These are phyloP conservation scores for Acropternis orthonyx DNA, from an alignment of 2,797 vertebrate genomes.

Conservation along the genomic window DNA sequence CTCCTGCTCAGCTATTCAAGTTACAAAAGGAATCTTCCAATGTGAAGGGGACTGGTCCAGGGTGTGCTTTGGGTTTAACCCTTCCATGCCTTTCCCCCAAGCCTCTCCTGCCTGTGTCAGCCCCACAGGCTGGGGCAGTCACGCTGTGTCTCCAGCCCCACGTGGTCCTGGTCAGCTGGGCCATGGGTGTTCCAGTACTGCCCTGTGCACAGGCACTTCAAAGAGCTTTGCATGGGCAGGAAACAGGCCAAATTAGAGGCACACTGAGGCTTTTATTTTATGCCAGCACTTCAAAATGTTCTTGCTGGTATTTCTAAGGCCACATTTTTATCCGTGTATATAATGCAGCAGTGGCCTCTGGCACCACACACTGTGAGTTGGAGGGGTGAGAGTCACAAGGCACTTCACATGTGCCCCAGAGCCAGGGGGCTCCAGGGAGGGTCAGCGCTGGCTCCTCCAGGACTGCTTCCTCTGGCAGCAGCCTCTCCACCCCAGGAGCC, in stretches of 20 bases:
- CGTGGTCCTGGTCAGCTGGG: neutral
- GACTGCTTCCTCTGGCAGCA: neutral
- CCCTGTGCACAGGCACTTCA: neutral
- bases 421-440: neutral
- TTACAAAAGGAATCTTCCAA: neutral
- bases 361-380: neutral
- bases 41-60: neutral
- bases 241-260: slow-evolving; percentile 19
- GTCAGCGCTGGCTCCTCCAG: neutral
- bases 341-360: neutral
- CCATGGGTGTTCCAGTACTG: neutral
- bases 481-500: neutral
- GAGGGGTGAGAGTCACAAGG: slow-evolving; percentile 10
- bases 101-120: neutral
- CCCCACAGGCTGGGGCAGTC: neutral
- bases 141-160: accelerated
- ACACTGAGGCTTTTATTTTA: slow-evolving; percentile 16
- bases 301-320: neutral
- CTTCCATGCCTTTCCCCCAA: neutral
- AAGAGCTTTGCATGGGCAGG: neutral
- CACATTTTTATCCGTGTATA: neutral
- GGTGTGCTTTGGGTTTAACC: neutral
- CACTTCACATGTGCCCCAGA: neutral
- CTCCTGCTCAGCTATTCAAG: neutral
- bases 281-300: neutral